A percentile compares a stretch with the other conserved stretches of the same genome.
These are phyloP conservation scores for Gari tellinella DNA, from an alignment of 2,888 invertebrate genomes.

Conservation along the genomic window DNA sequence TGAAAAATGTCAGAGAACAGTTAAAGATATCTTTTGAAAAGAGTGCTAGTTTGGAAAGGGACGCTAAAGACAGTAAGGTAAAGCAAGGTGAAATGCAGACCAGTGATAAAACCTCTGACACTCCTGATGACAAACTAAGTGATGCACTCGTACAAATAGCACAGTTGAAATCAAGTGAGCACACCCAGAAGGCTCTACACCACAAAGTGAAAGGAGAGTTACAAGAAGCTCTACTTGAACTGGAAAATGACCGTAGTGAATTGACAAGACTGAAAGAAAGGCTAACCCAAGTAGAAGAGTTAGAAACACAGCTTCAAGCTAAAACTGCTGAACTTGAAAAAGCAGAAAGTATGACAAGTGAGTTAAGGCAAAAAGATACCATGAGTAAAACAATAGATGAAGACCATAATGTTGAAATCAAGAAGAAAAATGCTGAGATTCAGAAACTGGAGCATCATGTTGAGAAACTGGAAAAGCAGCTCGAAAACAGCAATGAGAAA, in stretches of 20 bases:
- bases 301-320: conserved; percentile 17
- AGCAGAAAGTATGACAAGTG: conserved; percentile 11
- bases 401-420: conserved; percentile 1
- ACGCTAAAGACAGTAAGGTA: conserved; percentile 40
- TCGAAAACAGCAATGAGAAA: background rate
- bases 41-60: conserved; percentile 34
- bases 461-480: conserved; percentile 67
- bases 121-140: conserved; percentile 23
- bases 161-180: conserved; percentile 63
- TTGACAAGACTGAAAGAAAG: conserved; percentile 35
- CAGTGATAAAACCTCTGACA: conserved; percentile 13
- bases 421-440: conserved; percentile 16
- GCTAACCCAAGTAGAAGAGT: conserved; percentile 26
- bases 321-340: conserved; percentile 13
- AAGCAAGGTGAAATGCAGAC: conserved; percentile 33
- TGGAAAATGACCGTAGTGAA: conserved; percentile 40
- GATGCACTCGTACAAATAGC: conserved; percentile 61
- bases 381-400: conserved; percentile 13
- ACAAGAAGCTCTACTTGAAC: conserved; percentile 30
- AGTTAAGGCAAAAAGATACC: background rate
- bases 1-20: conserved; percentile 20
- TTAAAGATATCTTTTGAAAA: conserved; percentile 36
- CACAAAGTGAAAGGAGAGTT: conserved; percentile 64
- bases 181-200: conserved; percentile 65
- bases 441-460: conserved; percentile 15